Conservation (phyloP, 2,797 vertebrate genomes). For the Pipistrellus pipistrellus region DNA sequence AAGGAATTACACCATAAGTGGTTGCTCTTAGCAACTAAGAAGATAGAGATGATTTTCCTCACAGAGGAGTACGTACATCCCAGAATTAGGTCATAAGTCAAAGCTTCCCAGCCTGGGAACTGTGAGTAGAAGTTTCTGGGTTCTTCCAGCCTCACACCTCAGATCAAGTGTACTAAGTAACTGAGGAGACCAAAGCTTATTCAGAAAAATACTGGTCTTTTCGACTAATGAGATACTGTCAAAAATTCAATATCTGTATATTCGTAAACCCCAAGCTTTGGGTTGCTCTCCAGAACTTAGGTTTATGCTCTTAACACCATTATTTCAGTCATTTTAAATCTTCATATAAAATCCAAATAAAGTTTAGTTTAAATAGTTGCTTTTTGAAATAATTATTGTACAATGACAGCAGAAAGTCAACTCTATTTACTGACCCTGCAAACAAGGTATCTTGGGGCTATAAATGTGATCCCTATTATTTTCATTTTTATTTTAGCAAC, state of each 20-base stretch:
- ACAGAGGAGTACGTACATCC: no score
- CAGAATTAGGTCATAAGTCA: background rate
- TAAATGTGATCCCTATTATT: background rate
- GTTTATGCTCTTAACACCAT: background rate
- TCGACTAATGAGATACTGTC: background rate
- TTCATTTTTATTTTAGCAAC: background rate
- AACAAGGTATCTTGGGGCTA: background rate
- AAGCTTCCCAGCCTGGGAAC: background rate
- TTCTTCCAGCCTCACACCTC: background rate
- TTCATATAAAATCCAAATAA: slow-evolving; percentile 18
- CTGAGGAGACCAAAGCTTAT: background rate
- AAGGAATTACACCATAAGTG: background rate
- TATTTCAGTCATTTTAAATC: background rate
- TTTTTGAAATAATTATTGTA: background rate
- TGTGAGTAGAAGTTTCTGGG: background rate
- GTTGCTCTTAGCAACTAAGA: background rate
- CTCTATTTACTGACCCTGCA: background rate
- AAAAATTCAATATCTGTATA: background rate
- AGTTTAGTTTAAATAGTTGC: background rate
- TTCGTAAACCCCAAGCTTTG: background rate
- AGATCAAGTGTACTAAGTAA: background rate
- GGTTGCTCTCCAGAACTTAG: background rate
- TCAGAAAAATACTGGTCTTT: background rate
- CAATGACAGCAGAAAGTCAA: background rate
- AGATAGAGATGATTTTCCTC: background rate